Conservation (phyloP, 2,888 invertebrate species). For the Chorisops tibialis region DNA sequence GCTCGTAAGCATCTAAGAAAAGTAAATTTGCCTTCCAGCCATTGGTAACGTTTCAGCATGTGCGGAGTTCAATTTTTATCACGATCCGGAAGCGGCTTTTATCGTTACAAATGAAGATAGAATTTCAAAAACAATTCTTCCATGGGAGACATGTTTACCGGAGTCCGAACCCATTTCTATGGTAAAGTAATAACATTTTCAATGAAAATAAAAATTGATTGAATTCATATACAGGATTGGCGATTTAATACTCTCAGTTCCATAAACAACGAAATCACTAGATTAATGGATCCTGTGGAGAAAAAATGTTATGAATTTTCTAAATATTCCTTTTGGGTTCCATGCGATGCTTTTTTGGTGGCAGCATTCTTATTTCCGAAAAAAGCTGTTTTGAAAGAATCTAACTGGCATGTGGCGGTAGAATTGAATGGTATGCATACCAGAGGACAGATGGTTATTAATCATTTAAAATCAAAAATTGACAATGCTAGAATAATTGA, state of each 20-base stretch:
- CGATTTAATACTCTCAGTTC: constrained; percentile 53
- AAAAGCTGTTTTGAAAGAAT: constrained; percentile 45
- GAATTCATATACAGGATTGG: constrained; percentile 56
- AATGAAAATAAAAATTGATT: constrained; percentile 2
- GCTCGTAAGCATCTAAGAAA: not conserved
- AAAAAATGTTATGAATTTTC: constrained; percentile 41
- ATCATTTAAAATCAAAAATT: constrained; percentile 50
- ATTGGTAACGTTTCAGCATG: constrained; percentile 59
- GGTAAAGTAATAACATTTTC: not conserved
- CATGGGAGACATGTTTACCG: constrained; percentile 66
- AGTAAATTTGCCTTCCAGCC: constrained; percentile 48
- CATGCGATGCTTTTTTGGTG: constrained; percentile 57
- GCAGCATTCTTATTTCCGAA: constrained; percentile 53
- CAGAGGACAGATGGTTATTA: constrained; percentile 63
- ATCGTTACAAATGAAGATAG: constrained; percentile 62
- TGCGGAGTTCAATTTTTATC: constrained; percentile 75
- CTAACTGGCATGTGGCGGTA: constrained; percentile 55
- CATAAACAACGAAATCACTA: constrained; percentile 47
- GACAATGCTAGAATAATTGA: constrained; percentile 48
- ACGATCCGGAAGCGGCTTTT: constrained; percentile 74
- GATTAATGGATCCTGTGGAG: constrained; percentile 57
- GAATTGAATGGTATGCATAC: constrained; percentile 59
- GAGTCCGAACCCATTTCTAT: constrained; percentile 34
- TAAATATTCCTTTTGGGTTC: constrained; percentile 43
- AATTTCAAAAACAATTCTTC: constrained; percentile 60